phyloP scores from a whole-genome alignment of 2,888 invertebrate species.

The Silvanus unidentatus region DNA sequence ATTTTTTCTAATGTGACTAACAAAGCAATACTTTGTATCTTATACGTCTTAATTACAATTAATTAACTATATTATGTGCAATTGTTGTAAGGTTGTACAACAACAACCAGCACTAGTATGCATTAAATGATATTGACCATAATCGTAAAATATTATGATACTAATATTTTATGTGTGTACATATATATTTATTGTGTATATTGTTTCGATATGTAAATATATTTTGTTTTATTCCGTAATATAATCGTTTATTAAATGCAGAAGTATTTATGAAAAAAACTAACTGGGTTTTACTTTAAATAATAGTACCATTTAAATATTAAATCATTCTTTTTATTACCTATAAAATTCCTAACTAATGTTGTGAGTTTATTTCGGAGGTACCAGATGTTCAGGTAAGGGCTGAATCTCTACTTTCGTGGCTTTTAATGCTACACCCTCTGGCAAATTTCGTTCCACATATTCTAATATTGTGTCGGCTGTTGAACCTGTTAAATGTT shows the following conservation, averaged over 20 bases:
- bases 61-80: slow-evolving; percentile 40
- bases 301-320: too few species aligned
- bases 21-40: slow-evolving; percentile 74
- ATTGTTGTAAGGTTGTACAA: slow-evolving; percentile 40
- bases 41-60: slow-evolving; percentile 52
- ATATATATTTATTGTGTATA: slow-evolving; percentile 49
- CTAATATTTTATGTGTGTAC: slow-evolving; percentile 46
- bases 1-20: slow-evolving; percentile 67
- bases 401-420: slow-evolving; percentile 56
- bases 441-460: slow-evolving; percentile 92
- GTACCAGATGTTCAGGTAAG: slow-evolving; percentile 11
- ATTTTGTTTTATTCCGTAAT: slow-evolving; percentile 49
- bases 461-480: slow-evolving; percentile 95
- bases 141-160: slow-evolving; percentile 40
- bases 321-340: too few species aligned
- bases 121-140: slow-evolving; percentile 36
- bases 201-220: slow-evolving; percentile 50
- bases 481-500: slow-evolving; percentile 88
- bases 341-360: too few species aligned
- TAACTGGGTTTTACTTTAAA: background rate
- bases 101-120: slow-evolving; percentile 38
- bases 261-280: slow-evolving; percentile 33
- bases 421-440: slow-evolving; percentile 91
- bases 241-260: slow-evolving; percentile 44
- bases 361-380: too few species aligned